Evolutionary conservation across 1,140 invertebrate genomes (phyloP).

Genomic region (Mya arenaria): DNA sequence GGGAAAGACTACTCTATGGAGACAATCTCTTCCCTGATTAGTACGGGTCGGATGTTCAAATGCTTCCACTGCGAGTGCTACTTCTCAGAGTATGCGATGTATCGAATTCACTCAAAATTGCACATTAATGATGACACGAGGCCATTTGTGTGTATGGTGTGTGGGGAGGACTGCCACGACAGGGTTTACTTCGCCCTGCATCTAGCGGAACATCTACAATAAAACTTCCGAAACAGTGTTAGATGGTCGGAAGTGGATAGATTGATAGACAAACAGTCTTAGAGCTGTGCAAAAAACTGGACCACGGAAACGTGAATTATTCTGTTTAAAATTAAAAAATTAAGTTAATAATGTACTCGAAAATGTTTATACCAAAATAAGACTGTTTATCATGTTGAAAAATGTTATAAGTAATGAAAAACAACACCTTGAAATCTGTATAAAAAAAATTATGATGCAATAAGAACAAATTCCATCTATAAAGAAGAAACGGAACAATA

Average conservation of each 20-base stretch:
- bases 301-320: background rate
- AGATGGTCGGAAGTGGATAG: background rate
- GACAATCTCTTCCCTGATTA: constrained; percentile 67
- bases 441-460: too few species aligned
- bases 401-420: too few species aligned
- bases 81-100: constrained; percentile 77
- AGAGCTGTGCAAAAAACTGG: background rate
- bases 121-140: constrained; percentile 65
- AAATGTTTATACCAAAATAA: too few species aligned
- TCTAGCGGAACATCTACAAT: constrained; percentile 74
- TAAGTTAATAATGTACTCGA: background rate
- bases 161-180: constrained; percentile 76
- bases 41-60: constrained; percentile 71
- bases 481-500: too few species aligned
- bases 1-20: constrained; percentile 64
- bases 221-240: background rate
- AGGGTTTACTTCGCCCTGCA: constrained; percentile 73
- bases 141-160: constrained; percentile 73
- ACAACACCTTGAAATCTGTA: too few species aligned
- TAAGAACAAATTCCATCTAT: too few species aligned
- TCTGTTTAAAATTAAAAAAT: background rate
- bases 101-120: constrained; percentile 73
- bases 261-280: background rate
- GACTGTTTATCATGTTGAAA: too few species aligned
- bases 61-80: constrained; percentile 76